A percentile compares a stretch with the other conserved stretches of the same genome.
phyloP scores from a whole-genome alignment of 2,113 vertebrate genomes.

The Opisthocomus hoazin region DNA sequence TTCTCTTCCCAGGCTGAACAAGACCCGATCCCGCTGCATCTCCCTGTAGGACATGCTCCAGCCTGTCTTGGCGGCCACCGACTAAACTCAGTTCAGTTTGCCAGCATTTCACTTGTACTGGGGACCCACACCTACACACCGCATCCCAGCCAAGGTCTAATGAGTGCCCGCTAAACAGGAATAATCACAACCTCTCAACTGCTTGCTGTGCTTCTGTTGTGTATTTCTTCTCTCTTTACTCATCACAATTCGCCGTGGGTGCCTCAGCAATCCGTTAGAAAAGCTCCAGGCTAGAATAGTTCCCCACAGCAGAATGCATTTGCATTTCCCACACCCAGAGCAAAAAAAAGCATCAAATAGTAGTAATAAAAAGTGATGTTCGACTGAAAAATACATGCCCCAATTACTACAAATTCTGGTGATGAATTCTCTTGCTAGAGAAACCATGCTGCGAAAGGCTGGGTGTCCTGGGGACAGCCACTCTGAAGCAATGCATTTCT shows the following conservation, averaged over 20 bases:
- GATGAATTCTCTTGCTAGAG: background rate
- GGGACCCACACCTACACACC: background rate
- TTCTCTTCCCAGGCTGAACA: background rate
- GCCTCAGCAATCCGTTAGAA: background rate
- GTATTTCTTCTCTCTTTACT: background rate
- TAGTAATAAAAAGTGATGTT: background rate
- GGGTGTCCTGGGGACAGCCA: constrained; percentile 4
- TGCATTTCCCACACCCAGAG: background rate
- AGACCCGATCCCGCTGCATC: background rate
- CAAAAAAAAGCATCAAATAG: background rate
- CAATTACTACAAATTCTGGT: background rate
- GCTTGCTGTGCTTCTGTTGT: background rate
- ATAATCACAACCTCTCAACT: background rate
- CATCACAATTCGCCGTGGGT: background rate
- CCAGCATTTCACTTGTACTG: background rate
- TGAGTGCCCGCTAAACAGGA: background rate
- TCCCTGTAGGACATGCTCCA: background rate
- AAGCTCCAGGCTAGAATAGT: background rate
- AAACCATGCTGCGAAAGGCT: background rate
- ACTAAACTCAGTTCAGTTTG: background rate
- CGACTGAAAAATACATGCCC: background rate
- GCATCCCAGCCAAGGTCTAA: background rate
- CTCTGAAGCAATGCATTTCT: background rate
- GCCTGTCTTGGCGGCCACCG: background rate
- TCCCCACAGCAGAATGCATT: background rate